Percentiles rank a stretch among this genome's conserved stretches.
Conservation (phyloP, 2,113 vertebrate genomes). For the Mustela nigripes region DNA sequence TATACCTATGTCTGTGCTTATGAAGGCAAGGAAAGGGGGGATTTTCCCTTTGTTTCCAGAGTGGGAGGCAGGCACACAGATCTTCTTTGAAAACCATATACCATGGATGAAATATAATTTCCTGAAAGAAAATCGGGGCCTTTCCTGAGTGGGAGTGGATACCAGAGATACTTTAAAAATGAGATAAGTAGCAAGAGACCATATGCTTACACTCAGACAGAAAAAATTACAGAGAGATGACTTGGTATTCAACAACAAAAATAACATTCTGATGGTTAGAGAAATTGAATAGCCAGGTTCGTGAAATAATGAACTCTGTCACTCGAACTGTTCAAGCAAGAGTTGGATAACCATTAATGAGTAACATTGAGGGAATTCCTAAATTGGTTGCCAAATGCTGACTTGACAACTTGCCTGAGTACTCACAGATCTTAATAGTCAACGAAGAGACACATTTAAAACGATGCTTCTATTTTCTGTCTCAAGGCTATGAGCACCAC, state of each 20-base stretch:
- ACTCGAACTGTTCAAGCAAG: neutral
- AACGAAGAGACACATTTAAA: neutral
- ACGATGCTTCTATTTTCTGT: neutral
- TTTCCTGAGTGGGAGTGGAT: neutral
- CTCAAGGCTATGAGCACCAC: neutral
- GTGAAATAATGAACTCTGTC: neutral
- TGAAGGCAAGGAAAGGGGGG: neutral
- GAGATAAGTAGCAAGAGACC: neutral
- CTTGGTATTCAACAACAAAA: neutral
- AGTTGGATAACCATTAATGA: neutral
- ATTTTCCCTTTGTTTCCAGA: neutral
- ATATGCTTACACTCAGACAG: neutral
- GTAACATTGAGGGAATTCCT: neutral
- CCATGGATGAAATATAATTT: neutral
- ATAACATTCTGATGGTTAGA: slow-evolving; percentile 3
- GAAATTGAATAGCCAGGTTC: neutral
- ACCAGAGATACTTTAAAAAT: neutral
- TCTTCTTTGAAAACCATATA: slow-evolving; percentile 1
- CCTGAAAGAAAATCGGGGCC: neutral
- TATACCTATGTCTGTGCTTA: neutral
- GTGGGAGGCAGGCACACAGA: neutral
- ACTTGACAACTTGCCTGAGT: neutral
- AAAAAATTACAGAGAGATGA: neutral
- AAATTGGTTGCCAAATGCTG: neutral
- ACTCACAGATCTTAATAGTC: neutral